Conservation (phyloP, 2,113 vertebrate species). For the Xenopus tropicalis region UCB_Xtro_10.0 CM004451.2:5707501-5708000, state of each 20-base stretch:
- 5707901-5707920: background rate
- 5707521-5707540: no score
- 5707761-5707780: background rate
- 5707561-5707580: no score
- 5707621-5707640: background rate
- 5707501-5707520: background rate
- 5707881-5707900: background rate
- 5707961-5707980: slow-evolving; percentile 53
- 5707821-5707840: background rate
- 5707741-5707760: background rate
- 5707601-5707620: background rate
- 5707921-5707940: no score
- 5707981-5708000: slow-evolving; percentile 61
- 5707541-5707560: no score
- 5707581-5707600: background rate
- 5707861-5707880: background rate
- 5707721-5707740: background rate
- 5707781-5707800: background rate
- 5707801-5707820: background rate
- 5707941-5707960: slow-evolving; percentile 47
- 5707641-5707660: background rate
- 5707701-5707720: background rate
- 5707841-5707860: background rate
- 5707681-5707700: background rate
- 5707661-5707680: background rate